Conservation (phyloP, 2,113 vertebrate species). For the Lycaon pictus region DNA sequence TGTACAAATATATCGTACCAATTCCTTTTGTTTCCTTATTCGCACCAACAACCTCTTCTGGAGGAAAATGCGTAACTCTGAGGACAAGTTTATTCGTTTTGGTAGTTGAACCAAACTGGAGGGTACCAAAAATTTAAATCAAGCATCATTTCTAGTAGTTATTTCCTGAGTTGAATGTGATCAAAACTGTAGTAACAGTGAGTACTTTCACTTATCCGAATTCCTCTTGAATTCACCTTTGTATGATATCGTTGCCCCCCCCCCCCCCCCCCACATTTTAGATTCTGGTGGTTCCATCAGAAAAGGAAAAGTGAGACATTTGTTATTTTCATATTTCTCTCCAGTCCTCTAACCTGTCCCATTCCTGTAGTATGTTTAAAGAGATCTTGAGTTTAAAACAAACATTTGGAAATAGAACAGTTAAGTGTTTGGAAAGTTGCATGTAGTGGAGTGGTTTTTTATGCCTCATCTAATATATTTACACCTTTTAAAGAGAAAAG, state of each 20-base stretch:
- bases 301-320: conserved; percentile 68
- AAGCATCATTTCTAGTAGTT: conserved; percentile 33
- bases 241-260: neutral
- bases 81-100: conserved; percentile 45
- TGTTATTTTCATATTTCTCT: neutral
- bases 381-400: conserved; percentile 54
- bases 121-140: conserved; percentile 62
- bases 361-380: conserved; percentile 55
- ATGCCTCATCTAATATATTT: conserved; percentile 31
- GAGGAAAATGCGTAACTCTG: conserved; percentile 51
- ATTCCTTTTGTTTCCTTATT: conserved; percentile 5
- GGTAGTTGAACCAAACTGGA: conserved; percentile 49
- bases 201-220: conserved; percentile 38
- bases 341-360: neutral
- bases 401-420: neutral
- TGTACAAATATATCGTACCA: conserved; percentile 43
- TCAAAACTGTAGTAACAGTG: conserved; percentile 23
- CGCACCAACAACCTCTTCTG: neutral
- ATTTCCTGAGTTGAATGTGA: conserved; percentile 56
- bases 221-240: conserved; percentile 58
- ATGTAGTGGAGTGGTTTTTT: conserved; percentile 21
- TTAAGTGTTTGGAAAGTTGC: conserved; percentile 51
- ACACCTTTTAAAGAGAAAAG: conserved; percentile 53
- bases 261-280: neutral
- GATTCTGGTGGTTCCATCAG: conserved; percentile 53